A percentile compares a stretch with the other conserved stretches of the same genome.
phyloP scores from a whole-genome alignment of 2,888 invertebrate genomes.

The Drosophila atroscutellata region DNA sequence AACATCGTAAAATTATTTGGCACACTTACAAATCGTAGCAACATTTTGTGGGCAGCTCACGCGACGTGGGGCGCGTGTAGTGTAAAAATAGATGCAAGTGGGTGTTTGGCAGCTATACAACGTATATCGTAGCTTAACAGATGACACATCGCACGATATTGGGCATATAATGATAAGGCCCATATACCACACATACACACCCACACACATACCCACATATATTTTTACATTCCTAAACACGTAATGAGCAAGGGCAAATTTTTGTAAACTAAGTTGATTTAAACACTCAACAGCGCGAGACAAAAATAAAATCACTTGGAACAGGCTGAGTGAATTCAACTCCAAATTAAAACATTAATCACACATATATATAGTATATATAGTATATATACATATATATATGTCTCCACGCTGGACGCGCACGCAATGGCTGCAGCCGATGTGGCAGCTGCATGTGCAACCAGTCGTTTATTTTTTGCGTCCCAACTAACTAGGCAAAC shows the following conservation, averaged over 20 bases:
- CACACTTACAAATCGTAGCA: constrained; percentile 42
- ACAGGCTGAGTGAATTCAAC: neutral
- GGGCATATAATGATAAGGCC: constrained; percentile 7
- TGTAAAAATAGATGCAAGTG: constrained; percentile 22
- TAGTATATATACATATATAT: no score
- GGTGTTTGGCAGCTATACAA: constrained; percentile 38
- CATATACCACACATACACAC: neutral
- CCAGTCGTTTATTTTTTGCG: constrained; percentile 9
- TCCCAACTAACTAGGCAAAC: constrained; percentile 10
- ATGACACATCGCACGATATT: constrained; percentile 14
- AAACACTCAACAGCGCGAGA: neutral
- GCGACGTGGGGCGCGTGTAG: constrained; percentile 16
- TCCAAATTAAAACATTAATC: neutral
- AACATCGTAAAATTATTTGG: constrained; percentile 68
- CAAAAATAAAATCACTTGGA: neutral
- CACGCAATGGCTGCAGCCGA: constrained; percentile 30
- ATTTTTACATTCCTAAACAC: neutral
- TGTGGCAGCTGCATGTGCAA: constrained; percentile 37
- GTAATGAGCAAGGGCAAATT: constrained; percentile 1
- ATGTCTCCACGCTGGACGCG: constrained; percentile 65
- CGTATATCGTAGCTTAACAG: constrained; percentile 7
- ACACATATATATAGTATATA: constrained; percentile 44
- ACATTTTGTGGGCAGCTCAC: constrained; percentile 34
- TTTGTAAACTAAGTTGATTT: neutral
- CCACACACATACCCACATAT: neutral